Evolutionary conservation across 2,888 invertebrate species (phyloP).

Genomic region (Cataglyphis albicans): DNA sequence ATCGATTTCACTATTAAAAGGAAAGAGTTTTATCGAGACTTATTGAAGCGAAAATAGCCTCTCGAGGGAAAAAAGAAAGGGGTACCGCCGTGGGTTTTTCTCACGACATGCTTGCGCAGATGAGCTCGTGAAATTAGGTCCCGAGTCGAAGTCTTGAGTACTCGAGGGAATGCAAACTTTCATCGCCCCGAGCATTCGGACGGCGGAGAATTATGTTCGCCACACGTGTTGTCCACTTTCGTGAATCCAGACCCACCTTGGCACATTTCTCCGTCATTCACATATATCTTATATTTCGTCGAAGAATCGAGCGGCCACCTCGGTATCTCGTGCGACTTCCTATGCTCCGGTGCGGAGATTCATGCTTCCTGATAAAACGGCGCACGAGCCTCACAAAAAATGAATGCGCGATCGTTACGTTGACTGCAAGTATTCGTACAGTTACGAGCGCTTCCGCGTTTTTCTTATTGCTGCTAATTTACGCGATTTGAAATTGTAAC

Average conservation of each 20-base stretch:
- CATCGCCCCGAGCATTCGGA: constrained; percentile 73
- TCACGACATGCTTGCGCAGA: constrained; percentile 47
- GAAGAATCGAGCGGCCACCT: constrained; percentile 7
- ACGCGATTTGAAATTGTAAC: constrained; percentile 42
- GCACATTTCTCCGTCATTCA: constrained; percentile 29
- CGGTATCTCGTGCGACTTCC: neutral
- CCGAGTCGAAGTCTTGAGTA: constrained; percentile 55
- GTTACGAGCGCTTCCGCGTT: constrained; percentile 36
- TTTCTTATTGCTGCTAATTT: constrained; percentile 10
- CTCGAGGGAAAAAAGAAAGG: constrained; percentile 25
- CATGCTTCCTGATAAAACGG: constrained; percentile 30
- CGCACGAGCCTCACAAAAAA: constrained; percentile 40
- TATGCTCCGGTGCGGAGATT: neutral
- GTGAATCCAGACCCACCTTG: constrained; percentile 60
- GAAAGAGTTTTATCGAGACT: constrained; percentile 32
- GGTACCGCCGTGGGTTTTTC: constrained; percentile 48
- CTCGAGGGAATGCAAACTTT: constrained; percentile 69
- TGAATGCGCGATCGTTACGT: constrained; percentile 42
- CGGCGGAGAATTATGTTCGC: constrained; percentile 67
- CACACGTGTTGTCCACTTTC: constrained; percentile 69
- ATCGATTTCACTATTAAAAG: constrained; percentile 14
- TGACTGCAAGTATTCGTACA: constrained; percentile 30
- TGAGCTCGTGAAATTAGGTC: constrained; percentile 72
- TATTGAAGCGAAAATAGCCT: constrained; percentile 36
- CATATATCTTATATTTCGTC: neutral